Evolutionary conservation across 2,888 invertebrate species (phyloP), one percentile per base, ranked within the genome.

Genomic region (Agrenia bidenticulata): DNA sequence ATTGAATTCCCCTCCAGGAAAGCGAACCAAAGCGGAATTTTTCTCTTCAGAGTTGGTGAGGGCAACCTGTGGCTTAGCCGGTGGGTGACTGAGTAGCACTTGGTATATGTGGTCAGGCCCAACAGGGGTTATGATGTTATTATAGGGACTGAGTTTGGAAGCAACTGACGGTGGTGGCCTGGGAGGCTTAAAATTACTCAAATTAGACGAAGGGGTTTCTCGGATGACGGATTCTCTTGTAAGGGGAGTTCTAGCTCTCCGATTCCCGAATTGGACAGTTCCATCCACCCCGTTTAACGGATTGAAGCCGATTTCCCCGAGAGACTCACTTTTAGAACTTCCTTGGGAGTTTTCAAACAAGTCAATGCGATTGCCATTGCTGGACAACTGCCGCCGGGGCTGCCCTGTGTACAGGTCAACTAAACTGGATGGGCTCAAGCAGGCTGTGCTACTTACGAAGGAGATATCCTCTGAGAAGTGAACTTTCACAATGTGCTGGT

Each of bases 401-500:
- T 45, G 45, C 23, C 66, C 66, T n/a, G 66, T 66, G 26, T 50
- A 66, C 4, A 66, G 56, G 51, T 66, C 66, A 27, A 66, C 66
- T 13, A 66, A 57, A 1, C 50, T 56, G 2, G 51, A 19, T 1
- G 56, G 61, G 23, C 58, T 53, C 7, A 66, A 24, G n/a, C 57
- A 61, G 13, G 64, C 54, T 2, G 57, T 56, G 1, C 39, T 57
- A n/a, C 41, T 51, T 1, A 58, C 15, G 26, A 56, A 56, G 23
- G 57, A 41, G 4, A 42, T 57, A 32, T 62, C 62, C 24, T 66
- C 62, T 2, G 66, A 56, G 53, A 66, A 66, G 24, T 66, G 66
- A 1, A 66, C 61, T 27, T 66, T 66, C 50, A 66, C 66, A 62
- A 66, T 66, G 37, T 66, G 66, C 39, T 66, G 66, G 41, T 66